Evolutionary conservation across 1,140 invertebrate genomes (phyloP).

Genomic region (Eriocheir sinensis): DNA sequence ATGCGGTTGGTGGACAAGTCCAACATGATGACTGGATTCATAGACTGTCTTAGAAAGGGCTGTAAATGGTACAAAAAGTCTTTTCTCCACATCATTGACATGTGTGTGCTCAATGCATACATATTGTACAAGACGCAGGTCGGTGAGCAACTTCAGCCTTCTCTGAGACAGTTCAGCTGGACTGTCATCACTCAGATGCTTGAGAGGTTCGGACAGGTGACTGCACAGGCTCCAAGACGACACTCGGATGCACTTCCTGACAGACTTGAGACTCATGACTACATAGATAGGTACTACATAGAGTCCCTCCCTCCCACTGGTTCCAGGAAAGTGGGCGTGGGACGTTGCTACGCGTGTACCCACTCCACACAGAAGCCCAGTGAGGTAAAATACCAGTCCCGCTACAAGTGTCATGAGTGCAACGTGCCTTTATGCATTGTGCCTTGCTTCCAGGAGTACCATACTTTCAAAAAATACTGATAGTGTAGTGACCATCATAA

Average conservation of each 20-base stretch:
- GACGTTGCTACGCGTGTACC: not conserved
- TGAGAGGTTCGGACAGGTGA: not conserved
- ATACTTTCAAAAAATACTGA: no score
- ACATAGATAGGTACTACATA: not conserved
- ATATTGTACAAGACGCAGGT: not conserved
- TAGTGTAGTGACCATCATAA: no score
- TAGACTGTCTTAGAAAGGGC: not conserved
- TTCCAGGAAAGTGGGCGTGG: not conserved
- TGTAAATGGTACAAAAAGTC: slow-evolving; percentile 40
- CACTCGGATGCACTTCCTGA: no score
- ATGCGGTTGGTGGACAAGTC: slow-evolving; percentile 36
- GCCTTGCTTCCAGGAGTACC: not conserved
- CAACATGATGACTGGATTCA: not conserved
- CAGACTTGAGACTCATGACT: not conserved
- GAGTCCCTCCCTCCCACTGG: not conserved
- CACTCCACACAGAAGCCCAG: not conserved
- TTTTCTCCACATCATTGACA: slow-evolving; percentile 41
- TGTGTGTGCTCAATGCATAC: slow-evolving; percentile 28
- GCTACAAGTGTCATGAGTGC: not conserved
- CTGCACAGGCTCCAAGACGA: no score
- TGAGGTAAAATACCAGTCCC: not conserved
- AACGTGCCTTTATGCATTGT: not conserved
- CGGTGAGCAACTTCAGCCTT: not conserved
- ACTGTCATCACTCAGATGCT: not conserved
- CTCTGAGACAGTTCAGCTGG: not conserved